A percentile compares a stretch with the other conserved stretches of the same genome.
Evolutionary conservation across 2,797 vertebrate species (phyloP).

Genomic region (Pyrocephalus nanus): DNA sequence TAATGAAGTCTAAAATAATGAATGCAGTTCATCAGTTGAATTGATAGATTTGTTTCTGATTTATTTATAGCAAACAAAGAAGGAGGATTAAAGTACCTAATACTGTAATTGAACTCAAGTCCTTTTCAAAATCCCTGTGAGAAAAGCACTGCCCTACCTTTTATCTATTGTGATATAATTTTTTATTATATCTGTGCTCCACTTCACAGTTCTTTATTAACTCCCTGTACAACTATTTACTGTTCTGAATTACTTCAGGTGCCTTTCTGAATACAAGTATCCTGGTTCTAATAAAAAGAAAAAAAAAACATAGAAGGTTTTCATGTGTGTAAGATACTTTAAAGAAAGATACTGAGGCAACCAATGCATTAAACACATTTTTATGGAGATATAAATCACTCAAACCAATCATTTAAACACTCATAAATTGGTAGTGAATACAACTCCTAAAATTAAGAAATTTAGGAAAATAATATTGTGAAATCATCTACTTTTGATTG

Average conservation of each 20-base stretch:
- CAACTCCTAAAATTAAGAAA: neutral
- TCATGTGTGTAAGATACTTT: neutral
- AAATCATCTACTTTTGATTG: neutral
- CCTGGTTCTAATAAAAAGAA: neutral
- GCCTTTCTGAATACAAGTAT: neutral
- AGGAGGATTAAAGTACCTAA: neutral
- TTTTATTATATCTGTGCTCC: conserved; percentile 11
- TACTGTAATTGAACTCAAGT: neutral
- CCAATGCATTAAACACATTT: neutral
- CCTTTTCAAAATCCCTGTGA: conserved; percentile 14
- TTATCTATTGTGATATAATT: conserved; percentile 13
- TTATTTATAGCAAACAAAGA: neutral
- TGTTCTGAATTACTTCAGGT: neutral
- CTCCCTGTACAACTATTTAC: conserved; percentile 30
- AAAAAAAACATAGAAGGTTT: neutral
- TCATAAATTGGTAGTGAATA: neutral
- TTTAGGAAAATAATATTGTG: neutral
- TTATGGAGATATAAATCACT: neutral
- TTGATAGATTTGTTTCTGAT: neutral
- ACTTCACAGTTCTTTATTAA: conserved; percentile 35
- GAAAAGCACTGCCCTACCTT: neutral
- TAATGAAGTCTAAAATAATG: neutral
- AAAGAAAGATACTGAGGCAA: neutral
- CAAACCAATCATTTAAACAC: neutral
- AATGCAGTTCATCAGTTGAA: neutral